These are phyloP conservation scores for Dryoscopus gambensis DNA, from an alignment of 2,113 vertebrate genomes.

Conservation along the genomic window DNA sequence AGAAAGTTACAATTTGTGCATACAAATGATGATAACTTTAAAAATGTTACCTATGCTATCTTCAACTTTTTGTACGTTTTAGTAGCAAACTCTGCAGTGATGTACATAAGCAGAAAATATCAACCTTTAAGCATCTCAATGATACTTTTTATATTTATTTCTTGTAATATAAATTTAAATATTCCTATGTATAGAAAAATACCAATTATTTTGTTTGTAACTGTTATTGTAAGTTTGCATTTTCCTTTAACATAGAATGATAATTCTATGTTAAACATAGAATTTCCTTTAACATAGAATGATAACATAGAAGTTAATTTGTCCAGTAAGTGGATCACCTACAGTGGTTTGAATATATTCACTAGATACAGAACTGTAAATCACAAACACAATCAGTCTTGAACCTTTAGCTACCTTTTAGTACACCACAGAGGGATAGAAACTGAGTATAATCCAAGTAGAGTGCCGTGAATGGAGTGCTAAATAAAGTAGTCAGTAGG, in stretches of 20 bases:
- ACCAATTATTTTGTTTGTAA: slow-evolving; percentile 53
- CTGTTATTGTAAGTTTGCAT: slow-evolving; percentile 39
- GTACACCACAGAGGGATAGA: background rate
- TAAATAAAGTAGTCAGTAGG: background rate
- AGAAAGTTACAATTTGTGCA: slow-evolving; percentile 16
- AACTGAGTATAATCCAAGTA: background rate
- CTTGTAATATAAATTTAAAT: slow-evolving; percentile 72
- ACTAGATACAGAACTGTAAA: background rate
- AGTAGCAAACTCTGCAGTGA: slow-evolving; percentile 22
- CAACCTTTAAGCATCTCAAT: slow-evolving; percentile 25
- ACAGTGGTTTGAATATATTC: background rate
- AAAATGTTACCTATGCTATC: slow-evolving; percentile 17
- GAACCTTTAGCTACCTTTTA: background rate
- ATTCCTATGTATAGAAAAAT: slow-evolving; percentile 66
- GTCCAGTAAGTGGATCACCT: slow-evolving; percentile 31
- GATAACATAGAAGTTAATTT: slow-evolving; percentile 1
- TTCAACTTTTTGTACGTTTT: slow-evolving; percentile 45
- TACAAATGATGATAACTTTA: slow-evolving; percentile 22
- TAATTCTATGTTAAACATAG: too few species aligned
- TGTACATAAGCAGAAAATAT: slow-evolving; percentile 68
- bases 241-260: background rate
- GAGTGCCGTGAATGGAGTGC: background rate
- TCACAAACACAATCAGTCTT: background rate
- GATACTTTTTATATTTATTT: slow-evolving; percentile 78
- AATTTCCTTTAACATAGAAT: background rate